Conservation (phyloP, 2,888 invertebrate genomes). For the Ophioninae sp. region DNA sequence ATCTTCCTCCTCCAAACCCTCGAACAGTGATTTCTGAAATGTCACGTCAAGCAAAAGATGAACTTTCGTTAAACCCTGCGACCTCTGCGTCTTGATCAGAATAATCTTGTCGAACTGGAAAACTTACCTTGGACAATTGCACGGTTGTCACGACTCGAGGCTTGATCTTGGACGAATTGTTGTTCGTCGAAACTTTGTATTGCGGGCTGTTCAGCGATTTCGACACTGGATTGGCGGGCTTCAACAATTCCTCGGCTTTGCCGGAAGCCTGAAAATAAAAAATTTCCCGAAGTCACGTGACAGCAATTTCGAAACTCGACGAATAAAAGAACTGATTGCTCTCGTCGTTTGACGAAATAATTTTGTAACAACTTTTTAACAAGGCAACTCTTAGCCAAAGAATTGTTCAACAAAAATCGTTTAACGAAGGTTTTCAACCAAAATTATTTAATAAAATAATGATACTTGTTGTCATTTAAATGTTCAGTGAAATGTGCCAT, state of each 20-base stretch:
- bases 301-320: too few relatives aligned
- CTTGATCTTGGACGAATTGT: conserved; percentile 84
- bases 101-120: neutral
- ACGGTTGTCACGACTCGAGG: conserved; percentile 79
- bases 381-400: too few relatives aligned
- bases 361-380: too few relatives aligned
- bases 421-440: too few relatives aligned
- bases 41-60: neutral
- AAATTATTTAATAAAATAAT: too few relatives aligned
- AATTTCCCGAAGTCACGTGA: conserved; percentile 19
- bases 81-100: neutral
- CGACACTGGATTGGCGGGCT: conserved; percentile 88
- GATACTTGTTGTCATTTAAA: too few relatives aligned
- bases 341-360: too few relatives aligned
- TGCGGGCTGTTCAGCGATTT: conserved; percentile 84
- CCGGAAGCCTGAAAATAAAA: conserved; percentile 81
- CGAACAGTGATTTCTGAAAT: conserved; percentile 89
- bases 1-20: conserved; percentile 92
- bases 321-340: too few relatives aligned
- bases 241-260: conserved; percentile 86
- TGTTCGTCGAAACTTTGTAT: conserved; percentile 84
- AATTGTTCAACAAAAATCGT: too few relatives aligned
- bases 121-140: conserved; percentile 78
- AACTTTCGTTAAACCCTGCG: neutral
- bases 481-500: too few relatives aligned